Base-by-base conservation (phyloP, 2,888 invertebrate species). In the Apodemia mormo region DNA sequence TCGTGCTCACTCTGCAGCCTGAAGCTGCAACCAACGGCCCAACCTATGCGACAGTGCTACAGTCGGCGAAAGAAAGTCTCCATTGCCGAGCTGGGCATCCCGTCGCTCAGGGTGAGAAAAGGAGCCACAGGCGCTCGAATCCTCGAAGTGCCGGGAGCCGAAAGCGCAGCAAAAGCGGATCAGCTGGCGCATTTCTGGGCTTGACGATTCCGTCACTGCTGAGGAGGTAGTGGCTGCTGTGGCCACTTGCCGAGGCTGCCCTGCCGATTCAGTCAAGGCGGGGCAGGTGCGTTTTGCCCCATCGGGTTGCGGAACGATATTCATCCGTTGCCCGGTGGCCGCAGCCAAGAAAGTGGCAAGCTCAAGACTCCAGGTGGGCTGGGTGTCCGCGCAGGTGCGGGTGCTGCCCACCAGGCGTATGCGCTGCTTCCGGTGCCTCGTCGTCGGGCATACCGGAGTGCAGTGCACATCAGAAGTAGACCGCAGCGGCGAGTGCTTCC, bases 121-220 rank as follows among this genome's bases (percentile, higher is more conserved):
- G 67, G 72, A 2, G 67, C 66, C 1, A 73, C 73, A 0, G 75
- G 75, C 7, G 73, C 73, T 2, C 69, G 73, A 0, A 68, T 75
- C 2, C 43, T 71, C 7, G 75, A 75, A 58, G 64, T 75, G 0
- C 69, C 71, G 0, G 75, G 75, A 0, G 68, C 49, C 0, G 10
- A 66, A 2, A 70, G 67, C 10, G 61, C 64, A 0, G 69, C 67
- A 3, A 70, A 72, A 30, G 75, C 75, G 0, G 75, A 74, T 54
- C 54, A 64, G 2, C 71, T 75, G 0, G 75, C 73, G 0, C 9
- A 58, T 74, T 1, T 30, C 67, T 3, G 74, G 68, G 14, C 67
- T 74, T 37, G 72, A 72, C 56, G 71, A 74, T 49, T 70, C 73
- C 0, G 66, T 64, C 3, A 67, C 70, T 6, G 43, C 9, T 0